Percentiles rank a stretch among this genome's conserved stretches.
phyloP scores from a whole-genome alignment of 2,888 invertebrate species.

The Phortica magna region DNA sequence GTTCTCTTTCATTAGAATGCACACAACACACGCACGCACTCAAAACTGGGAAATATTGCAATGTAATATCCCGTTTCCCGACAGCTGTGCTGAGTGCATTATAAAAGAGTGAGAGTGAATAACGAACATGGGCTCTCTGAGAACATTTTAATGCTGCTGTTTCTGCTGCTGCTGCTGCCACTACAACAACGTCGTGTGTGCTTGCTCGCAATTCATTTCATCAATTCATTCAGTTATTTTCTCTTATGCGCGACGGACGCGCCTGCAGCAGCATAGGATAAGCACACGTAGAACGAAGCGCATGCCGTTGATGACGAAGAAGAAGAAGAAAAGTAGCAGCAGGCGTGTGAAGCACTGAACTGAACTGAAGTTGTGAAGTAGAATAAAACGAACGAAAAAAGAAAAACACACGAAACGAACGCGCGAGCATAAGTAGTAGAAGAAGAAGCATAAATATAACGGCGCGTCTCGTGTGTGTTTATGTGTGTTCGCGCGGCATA shows the following conservation, averaged over 20 bases:
- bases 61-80: slow-evolving; percentile 18
- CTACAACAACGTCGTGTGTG: neutral
- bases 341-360: slow-evolving; percentile 32
- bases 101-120: slow-evolving; percentile 13
- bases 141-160: slow-evolving; percentile 9
- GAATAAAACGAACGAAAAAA: slow-evolving; percentile 18
- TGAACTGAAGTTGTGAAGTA: slow-evolving; percentile 38
- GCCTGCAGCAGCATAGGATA: slow-evolving; percentile 51
- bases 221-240: slow-evolving; percentile 73
- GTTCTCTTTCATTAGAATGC: slow-evolving; percentile 25
- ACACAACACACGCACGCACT: neutral
- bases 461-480: slow-evolving; percentile 8
- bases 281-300: neutral
- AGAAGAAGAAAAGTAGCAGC: slow-evolving; percentile 3
- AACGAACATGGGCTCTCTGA: neutral
- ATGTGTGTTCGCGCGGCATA: slow-evolving; percentile 1
- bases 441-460: slow-evolving; percentile 35
- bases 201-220: slow-evolving; percentile 45
- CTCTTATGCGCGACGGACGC: slow-evolving; percentile 77
- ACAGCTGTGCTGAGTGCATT: slow-evolving; percentile 5
- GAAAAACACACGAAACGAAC: neutral
- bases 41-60: slow-evolving; percentile 29
- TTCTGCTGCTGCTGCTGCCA: slow-evolving; percentile 30
- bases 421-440: slow-evolving; percentile 48
- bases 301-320: slow-evolving; percentile 1